These are phyloP conservation scores for Brachionus asplanchnoidis DNA, from an alignment of 1,140 invertebrate species.

Conservation along the genomic window DNA sequence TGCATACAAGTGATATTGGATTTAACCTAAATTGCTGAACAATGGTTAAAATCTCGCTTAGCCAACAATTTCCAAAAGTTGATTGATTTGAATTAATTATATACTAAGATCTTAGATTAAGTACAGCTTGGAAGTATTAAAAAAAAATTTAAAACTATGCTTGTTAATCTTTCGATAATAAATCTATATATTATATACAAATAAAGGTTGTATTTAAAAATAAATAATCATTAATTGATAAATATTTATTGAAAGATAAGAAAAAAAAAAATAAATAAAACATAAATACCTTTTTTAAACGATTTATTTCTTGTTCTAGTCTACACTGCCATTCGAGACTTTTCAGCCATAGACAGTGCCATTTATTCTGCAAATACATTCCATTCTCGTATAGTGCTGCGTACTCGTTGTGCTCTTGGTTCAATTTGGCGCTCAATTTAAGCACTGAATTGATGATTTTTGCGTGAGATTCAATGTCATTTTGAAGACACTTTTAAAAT, in stretches of 20 bases:
- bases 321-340: constrained; percentile 82
- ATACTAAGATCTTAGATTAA: background rate
- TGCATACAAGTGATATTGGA: background rate
- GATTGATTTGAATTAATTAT: background rate
- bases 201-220: constrained; percentile 6
- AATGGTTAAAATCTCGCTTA: background rate
- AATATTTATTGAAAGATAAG: constrained; percentile 16
- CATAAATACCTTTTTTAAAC: constrained; percentile 21
- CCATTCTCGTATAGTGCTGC: constrained; percentile 43
- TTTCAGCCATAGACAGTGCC: constrained; percentile 77
- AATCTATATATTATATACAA: background rate
- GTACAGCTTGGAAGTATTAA: background rate
- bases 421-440: constrained; percentile 64
- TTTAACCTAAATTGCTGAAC: background rate
- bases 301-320: constrained; percentile 63
- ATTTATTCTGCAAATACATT: constrained; percentile 62
- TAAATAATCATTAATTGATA: constrained; percentile 15
- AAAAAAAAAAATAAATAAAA: background rate
- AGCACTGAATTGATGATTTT: constrained; percentile 73
- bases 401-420: constrained; percentile 41
- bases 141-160: background rate
- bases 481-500: constrained; percentile 67
- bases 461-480: constrained; percentile 75
- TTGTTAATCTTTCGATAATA: background rate
- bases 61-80: background rate